Evolutionary conservation across 2,113 vertebrate species (phyloP), one percentile per base, ranked within the genome.

Genomic region (Oncorhynchus masou): DNA sequence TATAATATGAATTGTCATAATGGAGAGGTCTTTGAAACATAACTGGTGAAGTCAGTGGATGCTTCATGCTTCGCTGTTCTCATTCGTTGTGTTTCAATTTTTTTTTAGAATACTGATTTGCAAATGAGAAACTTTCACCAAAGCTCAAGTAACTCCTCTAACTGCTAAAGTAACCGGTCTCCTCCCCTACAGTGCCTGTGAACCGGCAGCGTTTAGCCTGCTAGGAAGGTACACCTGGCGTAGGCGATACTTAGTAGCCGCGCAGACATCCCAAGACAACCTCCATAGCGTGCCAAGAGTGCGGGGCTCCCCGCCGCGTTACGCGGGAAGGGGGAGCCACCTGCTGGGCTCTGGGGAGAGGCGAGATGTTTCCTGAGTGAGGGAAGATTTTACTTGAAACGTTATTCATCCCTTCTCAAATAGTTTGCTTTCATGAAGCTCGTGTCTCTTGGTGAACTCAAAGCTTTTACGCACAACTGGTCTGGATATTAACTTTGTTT

Each of bases 321-420:
- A 78, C 22, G 71, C 77, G 84, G 88, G 79, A 82, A 82, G 86
- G 67, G 88, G 85, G 92, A 91, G 91, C 86, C 91, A 91, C 88
- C 92, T 92, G 89, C 88, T 84, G 87, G 90, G 90, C 84, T 49
- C 54, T 71, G 74, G 74, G 68, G 34, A 85, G 81, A 81, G 71
- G 79, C 78, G 75, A 5, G 73, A 54, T 16, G 39, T 48, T 45
- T 25, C n/a, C 39, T 45, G 19, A 15, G n/a, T 34, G 12, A 39
- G 68, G 13, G 2, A 25, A 15, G 13, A 12, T 54, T 34, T 54
- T 19, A 19, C 19, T 22, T 20, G 1, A 39, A 13, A 20, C 8
- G 39, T 13, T 16, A 16, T 20, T 29, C 67, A 27, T 29, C 27
- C 16, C 16, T 1, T 13, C 51, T 9, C 29, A 68, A 20, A 68